Conservation (phyloP, 37 sponge, comb jelly and placozoan genomes). For the Tethya wilhelma region DNA sequence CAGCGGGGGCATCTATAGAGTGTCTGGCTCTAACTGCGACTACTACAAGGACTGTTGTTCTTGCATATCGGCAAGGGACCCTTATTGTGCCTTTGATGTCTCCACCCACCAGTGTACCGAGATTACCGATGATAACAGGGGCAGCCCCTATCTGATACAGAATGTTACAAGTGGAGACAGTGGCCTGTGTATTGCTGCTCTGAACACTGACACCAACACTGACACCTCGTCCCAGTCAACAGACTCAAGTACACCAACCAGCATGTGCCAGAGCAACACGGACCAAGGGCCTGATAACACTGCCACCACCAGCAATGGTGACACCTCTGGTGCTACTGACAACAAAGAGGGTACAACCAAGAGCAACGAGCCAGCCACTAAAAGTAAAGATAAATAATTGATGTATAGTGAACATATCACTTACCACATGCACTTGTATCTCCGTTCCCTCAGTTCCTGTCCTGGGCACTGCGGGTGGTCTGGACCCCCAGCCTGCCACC, state of each 20-base stretch:
- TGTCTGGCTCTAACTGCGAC: conserved; percentile 37
- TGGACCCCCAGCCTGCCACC: neutral
- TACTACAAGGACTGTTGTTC: conserved; percentile 28
- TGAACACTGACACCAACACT: too few species aligned
- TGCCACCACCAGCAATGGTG: too few species aligned
- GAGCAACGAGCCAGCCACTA: too few species aligned
- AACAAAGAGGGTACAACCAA: too few species aligned
- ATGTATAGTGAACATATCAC: too few species aligned
- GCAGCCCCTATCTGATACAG: conserved; percentile 12
- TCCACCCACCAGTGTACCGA: conserved; percentile 22
- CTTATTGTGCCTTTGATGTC: conserved; percentile 64
- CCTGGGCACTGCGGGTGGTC: neutral
- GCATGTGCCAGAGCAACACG: too few species aligned
- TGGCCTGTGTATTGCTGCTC: neutral
- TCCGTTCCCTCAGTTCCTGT: neutral
- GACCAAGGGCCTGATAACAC: too few species aligned
- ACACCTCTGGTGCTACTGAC: too few species aligned
- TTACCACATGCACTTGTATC: too few species aligned
- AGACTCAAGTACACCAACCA: too few species aligned
- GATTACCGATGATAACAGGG: neutral
- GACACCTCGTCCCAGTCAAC: too few species aligned
- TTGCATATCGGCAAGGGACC: conserved; percentile 63
- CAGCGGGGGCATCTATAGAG: conserved; percentile 15
- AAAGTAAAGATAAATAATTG: too few species aligned
- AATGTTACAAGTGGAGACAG: conserved; percentile 26